phyloP scores from a whole-genome alignment of 2,888 invertebrate species.

The Pammene fasciana region DNA sequence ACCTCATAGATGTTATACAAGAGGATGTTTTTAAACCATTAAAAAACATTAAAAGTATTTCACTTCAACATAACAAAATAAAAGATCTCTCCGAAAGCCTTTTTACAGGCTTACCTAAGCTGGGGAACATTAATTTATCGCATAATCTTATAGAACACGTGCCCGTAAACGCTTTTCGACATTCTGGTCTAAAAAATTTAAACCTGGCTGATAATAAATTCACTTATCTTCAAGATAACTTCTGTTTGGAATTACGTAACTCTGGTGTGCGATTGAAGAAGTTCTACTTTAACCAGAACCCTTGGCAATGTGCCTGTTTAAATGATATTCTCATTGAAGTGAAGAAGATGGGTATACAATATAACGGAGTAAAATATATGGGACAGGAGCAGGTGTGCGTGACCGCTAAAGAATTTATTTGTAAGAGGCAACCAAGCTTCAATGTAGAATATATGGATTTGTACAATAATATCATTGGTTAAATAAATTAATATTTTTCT shows the following conservation, averaged over 20 bases:
- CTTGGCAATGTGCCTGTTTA: conserved; percentile 74
- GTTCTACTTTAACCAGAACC: conserved; percentile 71
- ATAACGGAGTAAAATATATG: conserved; percentile 60
- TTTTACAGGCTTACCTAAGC: conserved; percentile 57
- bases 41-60: conserved; percentile 59
- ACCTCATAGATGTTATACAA: conserved; percentile 60
- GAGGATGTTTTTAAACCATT: conserved; percentile 59
- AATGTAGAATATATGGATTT: conserved; percentile 59
- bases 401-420: conserved; percentile 56
- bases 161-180: conserved; percentile 63
- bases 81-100: conserved; percentile 59
- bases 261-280: conserved; percentile 62
- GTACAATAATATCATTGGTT: conserved; percentile 50
- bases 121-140: conserved; percentile 64
- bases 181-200: conserved; percentile 61
- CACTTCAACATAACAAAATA: conserved; percentile 63
- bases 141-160: conserved; percentile 62
- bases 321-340: conserved; percentile 64
- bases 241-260: conserved; percentile 66
- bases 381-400: conserved; percentile 68
- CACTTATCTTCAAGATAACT: conserved; percentile 68
- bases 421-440: conserved; percentile 59
- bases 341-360: conserved; percentile 58
- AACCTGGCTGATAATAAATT: conserved; percentile 67
- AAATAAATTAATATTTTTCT: background rate